Percentiles rank a stretch among this genome's conserved stretches.
Evolutionary conservation across 1,140 invertebrate species (phyloP).

Genomic region (Macrostomum lignano): DNA sequence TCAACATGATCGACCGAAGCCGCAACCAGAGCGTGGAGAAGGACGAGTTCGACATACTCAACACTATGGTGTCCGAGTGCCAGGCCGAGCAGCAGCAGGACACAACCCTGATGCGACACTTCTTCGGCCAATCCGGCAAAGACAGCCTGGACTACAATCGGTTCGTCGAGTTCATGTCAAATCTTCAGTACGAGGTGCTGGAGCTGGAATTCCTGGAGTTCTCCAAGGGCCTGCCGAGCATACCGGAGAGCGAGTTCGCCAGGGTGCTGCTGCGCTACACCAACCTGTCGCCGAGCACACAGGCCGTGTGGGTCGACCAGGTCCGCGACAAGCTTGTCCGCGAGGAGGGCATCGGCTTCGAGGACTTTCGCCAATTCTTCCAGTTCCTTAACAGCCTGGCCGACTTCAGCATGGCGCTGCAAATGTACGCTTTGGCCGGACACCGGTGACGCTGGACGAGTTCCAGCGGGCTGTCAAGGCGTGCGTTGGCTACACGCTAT

Average conservation of each 20-base stretch:
- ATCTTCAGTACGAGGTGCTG: conserved; percentile 67
- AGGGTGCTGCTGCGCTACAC: conserved; percentile 71
- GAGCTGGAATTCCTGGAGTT: conserved; percentile 85
- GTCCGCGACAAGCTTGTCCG: too few relatives aligned
- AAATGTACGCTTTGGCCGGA: conserved; percentile 83
- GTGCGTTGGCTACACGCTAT: conserved; percentile 59
- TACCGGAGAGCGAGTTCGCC: conserved; percentile 81
- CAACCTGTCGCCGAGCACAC: too few relatives aligned
- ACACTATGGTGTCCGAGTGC: too few relatives aligned
- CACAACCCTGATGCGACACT: conserved; percentile 63
- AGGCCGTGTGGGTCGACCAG: too few relatives aligned
- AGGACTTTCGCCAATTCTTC: conserved; percentile 75
- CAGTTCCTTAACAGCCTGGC: conserved; percentile 86
- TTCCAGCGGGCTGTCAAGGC: conserved; percentile 77
- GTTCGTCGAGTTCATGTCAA: conserved; percentile 3
- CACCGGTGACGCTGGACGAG: conserved; percentile 78
- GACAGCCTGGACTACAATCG: conserved; percentile 64
- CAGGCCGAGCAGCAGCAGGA: too few relatives aligned
- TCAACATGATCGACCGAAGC: conserved; percentile 95
- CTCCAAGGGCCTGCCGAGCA: conserved; percentile 53
- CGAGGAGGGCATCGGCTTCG: conserved; percentile 68
- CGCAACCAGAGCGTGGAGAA: conserved; percentile 74
- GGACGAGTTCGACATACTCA: too few relatives aligned
- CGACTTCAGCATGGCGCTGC: conserved; percentile 83
- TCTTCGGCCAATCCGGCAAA: conserved; percentile 70